A percentile compares a stretch with the other conserved stretches of the same genome.
Conservation (phyloP, 2,797 vertebrate genomes). For the Rhinoraja longicauda region DNA sequence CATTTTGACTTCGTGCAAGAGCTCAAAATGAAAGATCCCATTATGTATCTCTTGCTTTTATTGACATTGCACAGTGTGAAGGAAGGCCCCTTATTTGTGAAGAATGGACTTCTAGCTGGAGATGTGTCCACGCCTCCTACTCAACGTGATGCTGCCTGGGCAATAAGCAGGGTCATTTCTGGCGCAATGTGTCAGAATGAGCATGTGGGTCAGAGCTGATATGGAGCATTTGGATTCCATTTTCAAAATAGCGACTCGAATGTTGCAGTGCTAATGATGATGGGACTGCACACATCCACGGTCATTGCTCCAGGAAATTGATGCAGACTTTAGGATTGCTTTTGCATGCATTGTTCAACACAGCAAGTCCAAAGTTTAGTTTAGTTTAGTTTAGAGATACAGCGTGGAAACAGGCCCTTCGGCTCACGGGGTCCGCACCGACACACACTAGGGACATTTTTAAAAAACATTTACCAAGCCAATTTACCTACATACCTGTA, state of each 20-base stretch:
- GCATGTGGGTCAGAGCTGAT: background rate
- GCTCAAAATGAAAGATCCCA: background rate
- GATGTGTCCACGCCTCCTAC: background rate
- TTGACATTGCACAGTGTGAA: background rate
- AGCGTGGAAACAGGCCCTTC: no score
- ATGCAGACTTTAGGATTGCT: no score
- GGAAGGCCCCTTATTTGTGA: background rate
- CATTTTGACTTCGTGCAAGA: background rate
- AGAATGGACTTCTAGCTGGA: background rate
- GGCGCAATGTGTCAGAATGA: background rate
- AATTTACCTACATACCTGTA: no score
- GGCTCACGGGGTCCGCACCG: no score
- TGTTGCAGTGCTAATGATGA: no score
- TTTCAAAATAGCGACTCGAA: background rate
- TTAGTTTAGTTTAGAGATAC: no score
- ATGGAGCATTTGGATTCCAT: background rate
- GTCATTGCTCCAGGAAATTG: no score
- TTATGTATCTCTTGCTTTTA: background rate
- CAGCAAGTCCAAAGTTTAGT: no score
- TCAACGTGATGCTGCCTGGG: background rate
- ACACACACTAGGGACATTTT: no score
- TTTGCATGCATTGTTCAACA: no score
- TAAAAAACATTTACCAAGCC: no score
- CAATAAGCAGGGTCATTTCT: background rate
- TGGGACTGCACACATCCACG: no score